Evolutionary conservation across 2,888 invertebrate genomes (phyloP).

Genomic region (Galerucella calmariensis): DNA sequence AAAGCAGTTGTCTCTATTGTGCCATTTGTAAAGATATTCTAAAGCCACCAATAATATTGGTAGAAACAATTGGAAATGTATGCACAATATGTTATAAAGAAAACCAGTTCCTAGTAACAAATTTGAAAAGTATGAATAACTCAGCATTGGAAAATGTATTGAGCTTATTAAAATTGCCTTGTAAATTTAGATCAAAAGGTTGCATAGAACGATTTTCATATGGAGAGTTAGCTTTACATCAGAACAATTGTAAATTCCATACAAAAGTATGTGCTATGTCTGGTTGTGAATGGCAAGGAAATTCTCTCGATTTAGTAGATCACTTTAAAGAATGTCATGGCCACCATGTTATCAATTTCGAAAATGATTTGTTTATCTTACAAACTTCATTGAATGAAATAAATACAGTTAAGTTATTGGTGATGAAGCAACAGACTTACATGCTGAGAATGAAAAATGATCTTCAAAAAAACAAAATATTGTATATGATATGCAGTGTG

Average conservation of each 20-base stretch:
- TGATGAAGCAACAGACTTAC: constrained; percentile 52
- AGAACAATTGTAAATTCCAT: constrained; percentile 50
- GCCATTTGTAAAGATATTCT: constrained; percentile 52
- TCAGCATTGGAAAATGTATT: constrained; percentile 51
- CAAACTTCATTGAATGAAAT: constrained; percentile 52
- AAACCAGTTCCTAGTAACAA: constrained; percentile 34
- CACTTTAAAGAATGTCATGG: constrained; percentile 56
- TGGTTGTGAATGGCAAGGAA: constrained; percentile 53
- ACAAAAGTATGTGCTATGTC: constrained; percentile 50
- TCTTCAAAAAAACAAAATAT: constrained; percentile 48
- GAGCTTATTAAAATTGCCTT: constrained; percentile 51
- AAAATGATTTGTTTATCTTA: constrained; percentile 52
- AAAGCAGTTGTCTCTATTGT: constrained; percentile 39
- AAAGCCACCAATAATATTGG: constrained; percentile 56
- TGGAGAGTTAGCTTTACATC: constrained; percentile 48
- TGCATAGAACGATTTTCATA: constrained; percentile 48
- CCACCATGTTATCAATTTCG: constrained; percentile 54
- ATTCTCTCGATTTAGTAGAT: constrained; percentile 49
- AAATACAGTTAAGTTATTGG: constrained; percentile 52
- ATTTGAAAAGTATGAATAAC: constrained; percentile 46
- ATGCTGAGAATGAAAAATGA: constrained; percentile 53
- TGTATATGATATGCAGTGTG: constrained; percentile 55
- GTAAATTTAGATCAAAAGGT: constrained; percentile 52
- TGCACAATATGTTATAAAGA: constrained; percentile 54
- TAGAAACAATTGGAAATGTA: constrained; percentile 54